Conservation (phyloP, 2,888 invertebrate genomes). For the Cremastinae sp. region DNA sequence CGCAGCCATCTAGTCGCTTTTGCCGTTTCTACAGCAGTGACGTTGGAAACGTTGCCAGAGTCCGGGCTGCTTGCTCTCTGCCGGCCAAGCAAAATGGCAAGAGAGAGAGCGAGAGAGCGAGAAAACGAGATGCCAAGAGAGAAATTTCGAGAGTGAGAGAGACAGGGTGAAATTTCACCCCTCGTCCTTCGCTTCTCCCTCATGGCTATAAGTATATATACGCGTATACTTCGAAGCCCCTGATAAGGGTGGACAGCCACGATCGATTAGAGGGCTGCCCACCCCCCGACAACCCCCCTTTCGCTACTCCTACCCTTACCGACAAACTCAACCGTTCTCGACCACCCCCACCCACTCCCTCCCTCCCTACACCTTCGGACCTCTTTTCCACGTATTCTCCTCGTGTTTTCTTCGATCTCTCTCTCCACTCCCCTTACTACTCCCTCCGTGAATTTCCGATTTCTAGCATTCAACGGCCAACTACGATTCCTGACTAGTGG, state of each 20-base stretch:
- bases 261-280: constrained; percentile 80
- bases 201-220: constrained; percentile 39
- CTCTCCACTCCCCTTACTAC: constrained; percentile 60
- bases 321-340: constrained; percentile 64
- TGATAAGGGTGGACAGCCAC: constrained; percentile 81
- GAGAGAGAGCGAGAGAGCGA: constrained; percentile 54
- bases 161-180: constrained; percentile 48
- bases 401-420: constrained; percentile 65
- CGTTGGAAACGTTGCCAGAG: constrained; percentile 52
- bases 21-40: constrained; percentile 34
- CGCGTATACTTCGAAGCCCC: constrained; percentile 72
- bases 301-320: constrained; percentile 33
- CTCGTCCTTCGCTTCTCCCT: constrained; percentile 29
- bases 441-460: constrained; percentile 46
- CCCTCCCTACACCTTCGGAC: constrained; percentile 61
- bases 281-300: constrained; percentile 66
- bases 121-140: no score
- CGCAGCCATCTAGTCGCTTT: constrained; percentile 41
- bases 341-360: constrained; percentile 65
- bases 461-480: constrained; percentile 13
- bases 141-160: no score
- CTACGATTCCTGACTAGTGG: background rate
- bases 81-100: constrained; percentile 68
- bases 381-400: constrained; percentile 68
- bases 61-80: constrained; percentile 57